These are phyloP conservation scores for Pocillopora verrucosa DNA, from an alignment of 64 coral and sea anemone genomes.

Conservation along the genomic window DNA sequence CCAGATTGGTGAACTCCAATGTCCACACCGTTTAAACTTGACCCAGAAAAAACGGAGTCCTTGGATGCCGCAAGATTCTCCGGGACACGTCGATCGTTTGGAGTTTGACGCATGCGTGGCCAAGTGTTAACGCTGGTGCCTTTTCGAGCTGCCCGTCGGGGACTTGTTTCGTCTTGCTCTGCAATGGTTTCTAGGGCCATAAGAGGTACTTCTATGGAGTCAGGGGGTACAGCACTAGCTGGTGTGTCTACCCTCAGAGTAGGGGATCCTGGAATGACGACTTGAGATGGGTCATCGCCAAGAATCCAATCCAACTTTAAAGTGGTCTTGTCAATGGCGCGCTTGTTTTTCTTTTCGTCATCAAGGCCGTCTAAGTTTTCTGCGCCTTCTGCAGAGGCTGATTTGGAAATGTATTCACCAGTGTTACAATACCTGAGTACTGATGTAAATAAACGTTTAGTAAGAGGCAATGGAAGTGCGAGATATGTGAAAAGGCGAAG, in stretches of 20 bases:
- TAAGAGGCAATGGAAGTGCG: no score
- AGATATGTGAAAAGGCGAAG: no score
- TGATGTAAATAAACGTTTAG: not conserved
- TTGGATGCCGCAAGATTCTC: not conserved
- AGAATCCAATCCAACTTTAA: constrained; percentile 14
- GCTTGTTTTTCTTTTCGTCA: not conserved
- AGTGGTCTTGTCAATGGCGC: not conserved
- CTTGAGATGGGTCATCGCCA: constrained; percentile 22
- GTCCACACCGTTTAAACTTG: not conserved
- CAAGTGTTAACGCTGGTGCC: not conserved
- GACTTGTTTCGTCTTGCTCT: not conserved
- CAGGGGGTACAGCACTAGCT: not conserved
- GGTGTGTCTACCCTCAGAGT: not conserved
- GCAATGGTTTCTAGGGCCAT: not conserved
- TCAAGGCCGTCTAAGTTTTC: not conserved
- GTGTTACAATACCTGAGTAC: not conserved
- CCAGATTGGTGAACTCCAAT: not conserved
- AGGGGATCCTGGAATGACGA: constrained; percentile 11
- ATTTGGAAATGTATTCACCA: not conserved
- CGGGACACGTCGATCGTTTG: not conserved
- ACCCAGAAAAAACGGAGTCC: not conserved
- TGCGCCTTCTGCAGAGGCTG: not conserved
- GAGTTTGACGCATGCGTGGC: not conserved
- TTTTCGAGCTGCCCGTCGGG: not conserved
- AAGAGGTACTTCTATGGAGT: not conserved